Percentiles rank a stretch among this genome's conserved stretches.
Conservation (phyloP, 2,797 vertebrate species). For the Gymnothorax reevesii region DNA sequence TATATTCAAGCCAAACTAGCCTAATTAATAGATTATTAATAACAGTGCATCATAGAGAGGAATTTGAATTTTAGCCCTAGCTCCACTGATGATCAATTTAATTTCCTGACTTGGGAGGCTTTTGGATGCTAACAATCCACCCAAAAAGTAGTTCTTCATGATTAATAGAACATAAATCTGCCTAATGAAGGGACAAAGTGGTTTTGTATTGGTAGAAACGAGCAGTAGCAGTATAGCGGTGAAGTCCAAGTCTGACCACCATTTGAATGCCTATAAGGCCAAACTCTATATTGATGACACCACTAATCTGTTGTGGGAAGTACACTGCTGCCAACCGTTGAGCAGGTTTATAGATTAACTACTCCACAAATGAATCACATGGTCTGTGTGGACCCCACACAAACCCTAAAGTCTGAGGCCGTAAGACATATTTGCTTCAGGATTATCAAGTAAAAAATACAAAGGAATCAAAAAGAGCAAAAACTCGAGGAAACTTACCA, state of each 20-base stretch:
- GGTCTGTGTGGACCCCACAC: background rate
- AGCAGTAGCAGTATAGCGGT: background rate
- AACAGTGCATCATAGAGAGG: no score
- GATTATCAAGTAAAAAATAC: background rate
- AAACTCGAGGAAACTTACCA: slow-evolving; percentile 66
- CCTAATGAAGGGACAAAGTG: background rate
- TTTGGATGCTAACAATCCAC: background rate
- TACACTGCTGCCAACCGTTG: background rate
- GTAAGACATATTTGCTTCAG: background rate
- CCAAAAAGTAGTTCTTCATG: background rate
- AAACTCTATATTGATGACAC: background rate
- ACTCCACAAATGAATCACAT: background rate
- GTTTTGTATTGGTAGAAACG: background rate
- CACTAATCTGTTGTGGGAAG: background rate
- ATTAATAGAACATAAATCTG: background rate
- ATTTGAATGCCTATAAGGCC: background rate
- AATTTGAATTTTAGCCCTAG: no score
- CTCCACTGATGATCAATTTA: no score
- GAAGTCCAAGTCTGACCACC: background rate
- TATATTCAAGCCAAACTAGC: no score
- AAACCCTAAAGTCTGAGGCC: background rate
- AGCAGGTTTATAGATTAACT: background rate
- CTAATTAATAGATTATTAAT: no score
- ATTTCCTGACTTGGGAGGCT: no score
- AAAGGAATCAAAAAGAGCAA: background rate